Evolutionary conservation across 2,113 vertebrate genomes (phyloP), one percentile per base, ranked within the genome.

Genomic region (Cochlearius cochlearius): DNA sequence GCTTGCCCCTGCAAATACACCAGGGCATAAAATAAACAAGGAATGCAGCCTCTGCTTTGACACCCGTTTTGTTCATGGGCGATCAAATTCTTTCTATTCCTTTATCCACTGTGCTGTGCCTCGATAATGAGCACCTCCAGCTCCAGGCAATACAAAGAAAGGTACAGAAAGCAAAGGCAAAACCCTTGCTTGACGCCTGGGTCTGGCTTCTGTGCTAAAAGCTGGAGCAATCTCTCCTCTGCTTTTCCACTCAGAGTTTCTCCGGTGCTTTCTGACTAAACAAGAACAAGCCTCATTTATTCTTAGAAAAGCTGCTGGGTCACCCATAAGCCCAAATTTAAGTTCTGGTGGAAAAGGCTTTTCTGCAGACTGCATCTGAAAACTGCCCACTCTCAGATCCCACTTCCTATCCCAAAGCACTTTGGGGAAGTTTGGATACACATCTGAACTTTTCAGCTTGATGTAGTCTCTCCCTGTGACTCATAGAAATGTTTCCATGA

Each of bases 401-500:
- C n/a, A 67, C 47, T 86, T 95, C 88, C 88, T 62, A 62, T 93
- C 95, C 93, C 91, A 95, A 92, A 96, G 85, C 87, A 93, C 94
- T 97, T 77, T 93, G 91, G 90, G 84, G 90, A 97, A 88, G 84
- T 97, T 92, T 95, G 81, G 94, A 67, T 91, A 47, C 41, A 56
- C 80, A 91, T 95, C 84, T 95, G 91, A 97, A 97, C 94, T 95
- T 97, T 96, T 90, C 72, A 86, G 88, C 55, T 93, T 96, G 87
- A 94, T 94, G 55, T 68, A 91, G 87, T 88, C 91, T 95, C 84
- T 97, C 86, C n/a, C 74, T 88, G 63, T 97, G 97, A 97, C 87
- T 97, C 95, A 97, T 11, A 94, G 86, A 96, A 96, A 88, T 74
- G 26, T 83, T 97, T 73, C 91, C 32, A 97, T 97, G 95, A 97